Conservation (phyloP, 2,113 vertebrate species). For the Elaphurus davidianus region DNA sequence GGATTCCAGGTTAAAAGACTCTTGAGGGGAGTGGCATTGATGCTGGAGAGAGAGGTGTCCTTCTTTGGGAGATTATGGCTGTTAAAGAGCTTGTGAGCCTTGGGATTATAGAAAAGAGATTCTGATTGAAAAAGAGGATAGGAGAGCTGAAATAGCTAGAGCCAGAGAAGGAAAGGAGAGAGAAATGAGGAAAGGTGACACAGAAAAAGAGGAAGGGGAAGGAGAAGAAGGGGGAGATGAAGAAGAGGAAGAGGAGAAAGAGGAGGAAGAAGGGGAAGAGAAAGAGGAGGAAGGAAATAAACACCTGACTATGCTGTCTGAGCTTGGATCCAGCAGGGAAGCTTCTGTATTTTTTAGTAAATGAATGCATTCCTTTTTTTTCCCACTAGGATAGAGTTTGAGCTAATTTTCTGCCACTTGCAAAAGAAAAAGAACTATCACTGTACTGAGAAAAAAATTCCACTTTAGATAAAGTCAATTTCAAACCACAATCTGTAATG, state of each 20-base stretch:
- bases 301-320: neutral
- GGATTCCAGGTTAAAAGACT: neutral
- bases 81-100: neutral
- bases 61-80: neutral
- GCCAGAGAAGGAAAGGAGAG: neutral
- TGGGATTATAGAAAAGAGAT: neutral
- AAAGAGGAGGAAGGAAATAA: neutral
- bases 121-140: neutral
- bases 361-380: accelerated
- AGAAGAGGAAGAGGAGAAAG: neutral
- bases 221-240: neutral
- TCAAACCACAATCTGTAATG: neutral
- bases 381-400: neutral
- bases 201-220: neutral
- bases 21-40: neutral
- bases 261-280: neutral
- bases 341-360: neutral
- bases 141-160: neutral
- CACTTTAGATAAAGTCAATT: neutral
- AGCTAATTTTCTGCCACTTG: neutral
- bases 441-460: neutral
- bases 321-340: neutral
- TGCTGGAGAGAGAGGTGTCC: neutral
- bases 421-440: neutral
- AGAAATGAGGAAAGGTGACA: neutral